Percentiles rank a stretch among this genome's conserved stretches.
These are phyloP conservation scores for Garra rufa DNA, from an alignment of 2,113 vertebrate genomes.

Conservation along the genomic window DNA sequence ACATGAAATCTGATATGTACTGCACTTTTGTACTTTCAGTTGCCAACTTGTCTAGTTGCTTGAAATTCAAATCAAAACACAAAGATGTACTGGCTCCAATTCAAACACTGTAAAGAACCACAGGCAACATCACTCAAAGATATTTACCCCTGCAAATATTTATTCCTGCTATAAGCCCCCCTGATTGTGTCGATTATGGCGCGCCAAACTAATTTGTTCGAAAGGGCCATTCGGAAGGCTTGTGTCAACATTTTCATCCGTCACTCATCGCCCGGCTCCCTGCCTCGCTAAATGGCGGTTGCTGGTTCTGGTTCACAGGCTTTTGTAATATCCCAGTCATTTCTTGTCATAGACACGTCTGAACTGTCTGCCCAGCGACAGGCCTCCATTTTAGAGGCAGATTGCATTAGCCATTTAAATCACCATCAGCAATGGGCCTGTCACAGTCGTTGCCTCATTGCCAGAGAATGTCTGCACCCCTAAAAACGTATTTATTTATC, in stretches of 20 bases:
- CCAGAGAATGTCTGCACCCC: conserved; percentile 41
- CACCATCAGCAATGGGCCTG: conserved; percentile 49
- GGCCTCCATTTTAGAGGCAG: conserved; percentile 40
- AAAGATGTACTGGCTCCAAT: conserved; percentile 16
- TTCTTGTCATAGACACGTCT: conserved; percentile 46
- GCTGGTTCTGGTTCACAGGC: conserved; percentile 24
- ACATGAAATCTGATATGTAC: neutral
- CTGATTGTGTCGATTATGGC: conserved; percentile 44
- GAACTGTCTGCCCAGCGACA: conserved; percentile 45
- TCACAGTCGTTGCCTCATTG: conserved; percentile 31
- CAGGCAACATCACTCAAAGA: conserved; percentile 27
- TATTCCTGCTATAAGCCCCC: conserved; percentile 32
- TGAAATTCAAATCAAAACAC: conserved; percentile 17
- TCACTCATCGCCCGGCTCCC: conserved; percentile 32
- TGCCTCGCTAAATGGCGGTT: conserved; percentile 44
- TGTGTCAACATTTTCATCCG: conserved; percentile 45
- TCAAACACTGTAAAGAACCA: conserved; percentile 23
- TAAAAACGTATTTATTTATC: conserved; percentile 54
- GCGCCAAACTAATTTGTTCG: conserved; percentile 45
- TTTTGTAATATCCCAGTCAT: conserved; percentile 49
- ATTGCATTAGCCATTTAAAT: conserved; percentile 61
- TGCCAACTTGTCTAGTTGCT: neutral
- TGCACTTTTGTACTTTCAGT: neutral
- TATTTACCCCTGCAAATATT: conserved; percentile 47
- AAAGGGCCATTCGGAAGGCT: conserved; percentile 39